phyloP scores from a whole-genome alignment of 2,113 vertebrate species.

The Crotalus viridis region DNA sequence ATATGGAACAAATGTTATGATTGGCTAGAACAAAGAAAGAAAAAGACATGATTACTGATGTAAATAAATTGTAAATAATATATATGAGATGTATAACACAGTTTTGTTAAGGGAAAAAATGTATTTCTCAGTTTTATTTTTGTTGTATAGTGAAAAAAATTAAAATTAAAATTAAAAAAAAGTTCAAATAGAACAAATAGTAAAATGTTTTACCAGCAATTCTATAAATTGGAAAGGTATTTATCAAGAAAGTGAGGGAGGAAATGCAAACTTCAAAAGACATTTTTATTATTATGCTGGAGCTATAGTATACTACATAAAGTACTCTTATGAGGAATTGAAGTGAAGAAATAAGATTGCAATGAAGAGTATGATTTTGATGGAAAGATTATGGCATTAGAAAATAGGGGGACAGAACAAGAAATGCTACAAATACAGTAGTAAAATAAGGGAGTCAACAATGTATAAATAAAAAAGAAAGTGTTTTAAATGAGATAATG shows the following conservation, averaged over 20 bases:
- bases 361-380: neutral
- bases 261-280: neutral
- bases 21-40: no score
- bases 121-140: no score
- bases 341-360: neutral
- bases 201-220: neutral
- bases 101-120: no score
- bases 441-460: neutral
- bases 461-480: neutral
- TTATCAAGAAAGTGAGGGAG: neutral
- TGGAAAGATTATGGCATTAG: neutral
- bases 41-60: no score
- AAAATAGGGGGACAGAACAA: neutral
- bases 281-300: neutral
- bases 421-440: neutral
- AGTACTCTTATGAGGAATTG: neutral
- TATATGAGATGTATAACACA: no score
- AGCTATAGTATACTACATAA: neutral
- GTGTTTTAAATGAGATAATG: neutral
- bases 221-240: neutral
- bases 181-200: neutral
- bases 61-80: no score
- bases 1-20: no score
- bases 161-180: neutral
- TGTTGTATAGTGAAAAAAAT: no score